Base-by-base conservation (phyloP, 2,797 vertebrate species). In the Gymnopithys bicolor region DNA sequence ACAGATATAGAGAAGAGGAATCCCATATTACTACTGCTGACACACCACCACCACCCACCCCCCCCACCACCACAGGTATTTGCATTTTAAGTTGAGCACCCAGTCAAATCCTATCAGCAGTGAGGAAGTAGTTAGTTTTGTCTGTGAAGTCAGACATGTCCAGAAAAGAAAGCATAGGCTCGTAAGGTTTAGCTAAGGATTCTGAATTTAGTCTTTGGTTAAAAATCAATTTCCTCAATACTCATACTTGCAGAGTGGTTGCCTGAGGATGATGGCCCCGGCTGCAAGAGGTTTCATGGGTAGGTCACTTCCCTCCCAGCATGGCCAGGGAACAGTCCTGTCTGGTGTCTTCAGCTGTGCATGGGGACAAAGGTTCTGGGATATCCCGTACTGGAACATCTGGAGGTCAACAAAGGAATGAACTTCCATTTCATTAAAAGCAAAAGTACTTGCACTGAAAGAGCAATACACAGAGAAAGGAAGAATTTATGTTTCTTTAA, bases 231-330 rank as follows among this genome's bases (percentile, higher is more conserved):
- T 74, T 83, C 24, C 35, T 56, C 0, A 0, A 2, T 64, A 43
- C 9, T 66, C 7, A 15, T 52, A 14, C 11, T n/a, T 52, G 10
- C 19, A 63, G 18, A 10, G 22, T 68, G 13, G 7, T 22, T 63
- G 27, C 13, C 27, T 1, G 0, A 73, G 16, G 10, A 16, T 37
- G 41, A 35, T 0, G 1, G 6, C 41, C 48, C 46, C 77, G 10
- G 14, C 13, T 76, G 19, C 18, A 58, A 8, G 10, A 39, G 27
- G 24, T 75, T 17, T 12, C 3, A 3, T 69, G 51, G 18, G 16
- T 7, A 6, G 15, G 10, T 79, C 19, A 33, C 15, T 11, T 63
- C 17, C 12, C 13, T 41, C 73, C 46, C n/a, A 48, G 9, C 9
- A 49, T 5, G 5, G 16, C 4, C 23, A 39, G 23, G 41, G 41